Evolutionary conservation across 2,797 vertebrate genomes (phyloP).

Genomic region (Apogon talboti): DNA sequence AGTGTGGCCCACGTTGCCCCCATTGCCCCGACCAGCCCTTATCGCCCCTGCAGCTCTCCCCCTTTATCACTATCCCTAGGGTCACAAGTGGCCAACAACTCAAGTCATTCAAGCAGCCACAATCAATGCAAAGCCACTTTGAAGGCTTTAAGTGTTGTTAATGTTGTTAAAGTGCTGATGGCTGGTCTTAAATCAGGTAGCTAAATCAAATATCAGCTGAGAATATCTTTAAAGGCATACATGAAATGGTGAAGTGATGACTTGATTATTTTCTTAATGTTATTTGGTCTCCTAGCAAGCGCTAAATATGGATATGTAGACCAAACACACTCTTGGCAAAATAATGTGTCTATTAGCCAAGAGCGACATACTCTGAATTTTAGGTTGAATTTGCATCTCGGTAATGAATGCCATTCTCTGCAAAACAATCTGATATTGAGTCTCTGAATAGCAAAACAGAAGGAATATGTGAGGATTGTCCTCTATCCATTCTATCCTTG

Average conservation of each 20-base stretch:
- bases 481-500: constrained; percentile 44
- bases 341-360: constrained; percentile 21
- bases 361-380: constrained; percentile 63
- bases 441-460: constrained; percentile 49
- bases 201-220: constrained; percentile 69
- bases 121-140: constrained; percentile 75
- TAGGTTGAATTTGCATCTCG: constrained; percentile 62
- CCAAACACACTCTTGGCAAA: constrained; percentile 60
- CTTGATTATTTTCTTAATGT: constrained; percentile 47
- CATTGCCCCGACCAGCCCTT: constrained; percentile 32
- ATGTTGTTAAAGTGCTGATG: constrained; percentile 65
- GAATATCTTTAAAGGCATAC: constrained; percentile 59
- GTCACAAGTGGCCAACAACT: constrained; percentile 67
- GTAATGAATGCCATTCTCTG: constrained; percentile 64
- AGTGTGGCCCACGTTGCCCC: constrained; percentile 32
- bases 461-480: constrained; percentile 53
- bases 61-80: constrained; percentile 60
- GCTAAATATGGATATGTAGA: constrained; percentile 61
- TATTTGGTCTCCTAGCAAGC: constrained; percentile 41
- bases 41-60: constrained; percentile 9
- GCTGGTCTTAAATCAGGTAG: constrained; percentile 57
- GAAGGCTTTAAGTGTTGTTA: constrained; percentile 61
- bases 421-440: constrained; percentile 72
- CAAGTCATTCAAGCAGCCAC: constrained; percentile 66
- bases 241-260: constrained; percentile 42